Conservation (phyloP, 2,113 vertebrate genomes). For the Todiramphus chloris region DNA sequence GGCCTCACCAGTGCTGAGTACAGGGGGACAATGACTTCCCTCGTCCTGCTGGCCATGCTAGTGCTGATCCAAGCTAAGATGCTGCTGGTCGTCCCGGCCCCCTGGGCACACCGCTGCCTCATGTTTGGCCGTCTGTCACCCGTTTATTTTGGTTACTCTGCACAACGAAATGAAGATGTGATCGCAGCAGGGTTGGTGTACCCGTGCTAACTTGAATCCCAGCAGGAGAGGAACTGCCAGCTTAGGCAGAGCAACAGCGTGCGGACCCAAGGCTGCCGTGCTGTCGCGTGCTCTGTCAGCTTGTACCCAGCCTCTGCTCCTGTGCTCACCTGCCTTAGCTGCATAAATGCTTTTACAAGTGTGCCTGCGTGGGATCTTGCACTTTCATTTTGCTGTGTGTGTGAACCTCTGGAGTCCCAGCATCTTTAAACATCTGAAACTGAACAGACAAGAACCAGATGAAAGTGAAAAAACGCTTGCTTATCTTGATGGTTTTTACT, state of each 20-base stretch:
- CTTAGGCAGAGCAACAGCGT: rapidly evolving
- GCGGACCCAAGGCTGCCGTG: not conserved
- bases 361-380: not conserved
- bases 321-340: not conserved
- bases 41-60: not conserved
- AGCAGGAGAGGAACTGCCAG: not conserved
- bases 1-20: not conserved
- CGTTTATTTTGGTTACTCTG: not conserved
- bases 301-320: not conserved
- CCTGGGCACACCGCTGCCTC: not conserved
- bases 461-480: not conserved
- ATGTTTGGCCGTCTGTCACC: not conserved
- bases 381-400: not conserved
- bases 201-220: not conserved
- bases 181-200: not conserved
- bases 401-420: not conserved
- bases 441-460: rapidly evolving
- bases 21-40: not conserved
- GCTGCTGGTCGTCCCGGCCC: not conserved
- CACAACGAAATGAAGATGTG: not conserved
- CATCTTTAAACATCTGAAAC: not conserved
- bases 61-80: not conserved
- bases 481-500: not conserved
- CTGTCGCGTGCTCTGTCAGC: rapidly evolving
- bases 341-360: not conserved